Percentiles rank a stretch among this genome's conserved stretches.
These are phyloP conservation scores for Amia ocellicauda DNA, from an alignment of 2,113 vertebrate species.

Conservation along the genomic window DNA sequence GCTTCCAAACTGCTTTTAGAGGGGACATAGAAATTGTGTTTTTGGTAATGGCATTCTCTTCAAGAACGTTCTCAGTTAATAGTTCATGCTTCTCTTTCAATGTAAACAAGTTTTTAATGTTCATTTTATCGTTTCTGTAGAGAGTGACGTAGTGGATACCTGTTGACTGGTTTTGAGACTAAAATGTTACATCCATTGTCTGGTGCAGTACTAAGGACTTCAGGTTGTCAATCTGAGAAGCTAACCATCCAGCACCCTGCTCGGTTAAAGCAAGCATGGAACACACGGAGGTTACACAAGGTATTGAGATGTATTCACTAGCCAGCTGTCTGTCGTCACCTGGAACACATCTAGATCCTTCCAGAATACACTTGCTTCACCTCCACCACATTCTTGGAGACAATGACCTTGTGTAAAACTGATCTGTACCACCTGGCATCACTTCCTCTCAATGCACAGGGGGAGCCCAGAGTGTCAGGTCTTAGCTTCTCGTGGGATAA, in stretches of 20 bases:
- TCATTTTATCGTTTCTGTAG: conserved; percentile 72
- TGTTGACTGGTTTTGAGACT: conserved; percentile 79
- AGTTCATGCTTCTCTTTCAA: conserved; percentile 54
- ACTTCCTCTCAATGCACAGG: conserved; percentile 75
- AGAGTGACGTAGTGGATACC: conserved; percentile 81
- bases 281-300: conserved; percentile 84
- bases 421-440: conserved; percentile 87
- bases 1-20: conserved; percentile 4
- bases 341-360: conserved; percentile 72
- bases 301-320: conserved; percentile 79
- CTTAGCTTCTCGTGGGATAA: conserved; percentile 35
- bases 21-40: background rate
- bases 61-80: conserved; percentile 36
- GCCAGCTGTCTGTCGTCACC: conserved; percentile 68
- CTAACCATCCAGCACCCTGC: conserved; percentile 73
- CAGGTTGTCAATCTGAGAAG: conserved; percentile 61
- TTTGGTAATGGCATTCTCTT: conserved; percentile 31
- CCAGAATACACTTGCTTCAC: conserved; percentile 86
- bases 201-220: conserved; percentile 69
- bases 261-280: conserved; percentile 78
- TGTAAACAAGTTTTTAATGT: conserved; percentile 76
- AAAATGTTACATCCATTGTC: conserved; percentile 72
- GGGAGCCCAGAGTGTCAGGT: conserved; percentile 67
- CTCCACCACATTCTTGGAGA: conserved; percentile 58
- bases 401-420: conserved; percentile 71